Evolutionary conservation across 2,113 vertebrate species (phyloP).

Genomic region (Circaetus gallicus): DNA sequence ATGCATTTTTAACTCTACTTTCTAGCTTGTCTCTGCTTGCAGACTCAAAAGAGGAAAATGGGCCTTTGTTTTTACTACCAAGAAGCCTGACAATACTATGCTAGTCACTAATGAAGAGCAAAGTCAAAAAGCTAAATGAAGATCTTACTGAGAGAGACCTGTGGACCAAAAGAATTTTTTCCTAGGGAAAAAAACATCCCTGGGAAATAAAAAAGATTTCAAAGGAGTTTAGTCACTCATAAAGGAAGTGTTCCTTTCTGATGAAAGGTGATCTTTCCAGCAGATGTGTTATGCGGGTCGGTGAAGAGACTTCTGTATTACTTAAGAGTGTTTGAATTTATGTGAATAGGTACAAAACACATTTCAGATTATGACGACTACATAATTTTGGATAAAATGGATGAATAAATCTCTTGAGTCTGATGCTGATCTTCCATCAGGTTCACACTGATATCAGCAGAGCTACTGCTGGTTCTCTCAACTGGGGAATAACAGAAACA

Average conservation of each 20-base stretch:
- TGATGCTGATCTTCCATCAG: background rate
- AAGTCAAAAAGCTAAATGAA: background rate
- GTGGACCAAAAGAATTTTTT: background rate
- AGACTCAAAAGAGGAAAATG: background rate
- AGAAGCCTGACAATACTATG: background rate
- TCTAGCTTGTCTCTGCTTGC: background rate
- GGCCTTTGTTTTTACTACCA: background rate
- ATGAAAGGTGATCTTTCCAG: constrained; percentile 47
- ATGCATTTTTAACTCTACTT: background rate
- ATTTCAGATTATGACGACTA: background rate
- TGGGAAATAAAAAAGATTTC: constrained; percentile 23
- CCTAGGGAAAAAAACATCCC: background rate
- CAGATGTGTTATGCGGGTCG: background rate
- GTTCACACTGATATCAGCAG: background rate
- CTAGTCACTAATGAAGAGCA: background rate
- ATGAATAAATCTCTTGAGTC: background rate
- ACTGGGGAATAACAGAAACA: background rate
- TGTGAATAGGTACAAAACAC: background rate
- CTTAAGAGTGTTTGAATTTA: constrained; percentile 8
- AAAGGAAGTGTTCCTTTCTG: constrained; percentile 1
- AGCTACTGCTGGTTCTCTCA: background rate
- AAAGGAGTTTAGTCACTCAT: constrained; percentile 5
- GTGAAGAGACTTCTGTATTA: constrained; percentile 9
- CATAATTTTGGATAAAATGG: background rate
- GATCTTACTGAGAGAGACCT: background rate